Conservation (phyloP, 2,888 invertebrate genomes). For the Branchellion lobata region DNA sequence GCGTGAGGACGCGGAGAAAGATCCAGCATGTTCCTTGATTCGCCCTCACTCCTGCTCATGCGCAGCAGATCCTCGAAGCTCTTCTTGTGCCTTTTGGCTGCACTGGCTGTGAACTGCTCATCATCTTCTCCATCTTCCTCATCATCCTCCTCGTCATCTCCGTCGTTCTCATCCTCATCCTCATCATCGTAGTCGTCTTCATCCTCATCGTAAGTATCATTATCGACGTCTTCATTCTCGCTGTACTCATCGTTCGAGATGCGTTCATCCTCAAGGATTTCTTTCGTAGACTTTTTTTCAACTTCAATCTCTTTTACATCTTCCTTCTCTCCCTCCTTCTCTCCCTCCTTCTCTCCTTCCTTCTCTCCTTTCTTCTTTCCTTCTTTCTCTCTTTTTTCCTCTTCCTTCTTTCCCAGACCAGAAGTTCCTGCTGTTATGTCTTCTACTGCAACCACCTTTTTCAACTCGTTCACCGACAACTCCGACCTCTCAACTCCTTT, state of each 20-base stretch:
- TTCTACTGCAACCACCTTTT: too few relatives aligned
- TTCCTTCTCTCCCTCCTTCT: not conserved
- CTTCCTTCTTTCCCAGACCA: too few relatives aligned
- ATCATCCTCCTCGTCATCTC: not conserved
- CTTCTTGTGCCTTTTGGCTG: not conserved
- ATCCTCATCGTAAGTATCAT: too few relatives aligned
- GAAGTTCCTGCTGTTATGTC: too few relatives aligned
- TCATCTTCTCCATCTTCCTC: not conserved
- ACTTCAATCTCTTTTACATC: not conserved
- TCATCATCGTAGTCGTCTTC: not conserved
- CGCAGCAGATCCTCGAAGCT: not conserved
- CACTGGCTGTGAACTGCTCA: not conserved
- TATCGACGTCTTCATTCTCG: too few relatives aligned
- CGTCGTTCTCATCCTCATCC: not conserved
- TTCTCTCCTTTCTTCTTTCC: not conserved
- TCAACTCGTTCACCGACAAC: too few relatives aligned
- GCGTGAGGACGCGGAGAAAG: not conserved
- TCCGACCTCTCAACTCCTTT: too few relatives aligned
- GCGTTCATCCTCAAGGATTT: not conserved
- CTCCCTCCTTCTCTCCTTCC: not conserved
- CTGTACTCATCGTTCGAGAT: too few relatives aligned
- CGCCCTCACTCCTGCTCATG: conserved; percentile 4
- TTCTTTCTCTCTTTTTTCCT: too few relatives aligned
- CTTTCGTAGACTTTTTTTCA: not conserved
- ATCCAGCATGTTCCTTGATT: conserved; percentile 6